Conservation (phyloP, 2,888 invertebrate genomes). For the Apamea monoglypha region DNA sequence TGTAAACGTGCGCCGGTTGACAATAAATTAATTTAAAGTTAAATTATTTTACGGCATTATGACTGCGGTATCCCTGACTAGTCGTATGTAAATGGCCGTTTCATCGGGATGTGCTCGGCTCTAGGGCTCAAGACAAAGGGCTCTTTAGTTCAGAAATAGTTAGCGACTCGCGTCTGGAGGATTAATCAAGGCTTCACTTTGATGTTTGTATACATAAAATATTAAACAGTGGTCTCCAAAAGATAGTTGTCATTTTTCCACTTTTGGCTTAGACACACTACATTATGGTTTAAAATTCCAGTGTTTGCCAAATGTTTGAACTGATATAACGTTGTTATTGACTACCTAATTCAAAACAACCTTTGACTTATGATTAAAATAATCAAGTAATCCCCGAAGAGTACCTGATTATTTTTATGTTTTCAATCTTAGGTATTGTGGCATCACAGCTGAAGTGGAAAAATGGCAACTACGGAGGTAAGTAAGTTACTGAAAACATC, state of each 20-base stretch:
- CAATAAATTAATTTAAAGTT: slow-evolving; percentile 44
- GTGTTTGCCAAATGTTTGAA: neutral
- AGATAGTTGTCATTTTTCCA: neutral
- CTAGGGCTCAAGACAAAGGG: slow-evolving; percentile 1
- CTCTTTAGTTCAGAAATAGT: slow-evolving; percentile 5
- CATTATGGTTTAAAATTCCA: neutral
- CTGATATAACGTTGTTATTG: neutral
- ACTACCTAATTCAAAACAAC: neutral
- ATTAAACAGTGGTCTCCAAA: neutral
- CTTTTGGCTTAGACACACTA: neutral
- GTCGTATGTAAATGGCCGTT: slow-evolving; percentile 23
- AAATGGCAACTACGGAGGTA: neutral
- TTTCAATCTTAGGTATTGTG: no score
- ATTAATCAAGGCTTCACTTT: neutral
- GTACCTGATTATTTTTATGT: no score
- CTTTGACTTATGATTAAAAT: neutral
- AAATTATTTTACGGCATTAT: slow-evolving; percentile 33
- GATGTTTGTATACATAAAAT: neutral
- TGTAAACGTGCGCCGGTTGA: slow-evolving; percentile 32
- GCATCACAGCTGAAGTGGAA: neutral
- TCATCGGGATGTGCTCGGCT: slow-evolving; percentile 9
- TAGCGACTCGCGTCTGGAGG: neutral
- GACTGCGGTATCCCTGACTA: slow-evolving; percentile 15
- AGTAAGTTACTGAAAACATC: neutral
- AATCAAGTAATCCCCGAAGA: neutral